Conservation (phyloP, 2,113 vertebrate genomes). For the Chlorocebus sabaeus region DNA sequence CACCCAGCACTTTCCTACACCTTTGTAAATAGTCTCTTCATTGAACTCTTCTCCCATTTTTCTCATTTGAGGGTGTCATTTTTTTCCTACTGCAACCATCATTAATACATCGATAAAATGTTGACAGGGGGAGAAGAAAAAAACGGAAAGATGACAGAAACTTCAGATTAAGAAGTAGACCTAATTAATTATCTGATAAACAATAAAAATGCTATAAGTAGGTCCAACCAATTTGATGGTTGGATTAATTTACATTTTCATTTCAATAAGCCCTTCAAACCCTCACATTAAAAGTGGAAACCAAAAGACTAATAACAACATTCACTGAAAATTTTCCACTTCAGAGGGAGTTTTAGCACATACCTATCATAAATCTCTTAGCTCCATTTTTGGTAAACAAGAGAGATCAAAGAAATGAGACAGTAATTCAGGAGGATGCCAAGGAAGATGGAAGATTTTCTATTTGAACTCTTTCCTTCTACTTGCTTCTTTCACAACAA, state of each 20-base stretch:
- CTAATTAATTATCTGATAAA: neutral
- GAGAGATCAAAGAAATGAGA: neutral
- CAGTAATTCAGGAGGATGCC: neutral
- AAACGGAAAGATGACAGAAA: neutral
- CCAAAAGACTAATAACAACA: neutral
- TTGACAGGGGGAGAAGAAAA: neutral
- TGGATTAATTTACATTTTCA: neutral
- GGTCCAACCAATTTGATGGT: neutral
- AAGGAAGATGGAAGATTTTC: neutral
- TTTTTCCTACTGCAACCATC: neutral
- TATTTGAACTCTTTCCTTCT: slow-evolving; percentile 35
- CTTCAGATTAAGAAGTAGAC: neutral
- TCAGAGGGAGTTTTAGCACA: neutral
- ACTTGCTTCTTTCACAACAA: slow-evolving; percentile 52
- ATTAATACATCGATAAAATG: neutral
- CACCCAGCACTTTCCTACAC: neutral
- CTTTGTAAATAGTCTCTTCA: neutral
- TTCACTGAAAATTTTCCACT: neutral
- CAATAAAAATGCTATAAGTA: neutral
- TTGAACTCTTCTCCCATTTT: neutral
- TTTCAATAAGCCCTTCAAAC: neutral
- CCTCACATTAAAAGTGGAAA: neutral
- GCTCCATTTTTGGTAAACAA: neutral
- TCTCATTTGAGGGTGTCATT: neutral
- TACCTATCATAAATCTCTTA: neutral